Evolutionary conservation across 2,113 vertebrate species (phyloP), one percentile per base, ranked within the genome.

Genomic region (Psettodes erumei): DNA sequence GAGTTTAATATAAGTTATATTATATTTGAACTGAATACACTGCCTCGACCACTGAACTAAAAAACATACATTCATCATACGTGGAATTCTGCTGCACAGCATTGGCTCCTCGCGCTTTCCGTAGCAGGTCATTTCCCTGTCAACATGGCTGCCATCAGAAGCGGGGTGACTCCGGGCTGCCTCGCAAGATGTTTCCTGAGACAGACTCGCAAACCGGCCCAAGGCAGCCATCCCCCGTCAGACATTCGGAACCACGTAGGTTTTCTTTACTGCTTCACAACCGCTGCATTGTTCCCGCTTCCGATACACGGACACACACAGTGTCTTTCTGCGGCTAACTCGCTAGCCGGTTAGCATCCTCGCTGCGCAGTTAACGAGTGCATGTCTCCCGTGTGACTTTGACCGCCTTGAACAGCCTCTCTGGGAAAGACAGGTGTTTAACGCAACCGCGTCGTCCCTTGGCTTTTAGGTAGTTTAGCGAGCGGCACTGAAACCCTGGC

Each of bases 61-160:
- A n/a, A n/a, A n/a, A n/a, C n/a, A n/a, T n/a, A n/a, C n/a, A n/a
- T n/a, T n/a, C n/a, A n/a, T n/a, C n/a, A n/a, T n/a, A n/a, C n/a
- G n/a, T n/a, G n/a, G n/a, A 55, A 53, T 1, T 5, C 1, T 13
- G 40, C n/a, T 25, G 27, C 5, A 0, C 11, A 4, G 21, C 55
- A 19, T 25, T 90, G 89, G 60, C 81, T 64, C 12, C 40, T 35
- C 1, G 0, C 47, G 5, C 71, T 68, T 79, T 16, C 94, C 93
- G 89, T 94, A 88, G 55, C 0, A 12, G 9, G 7, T 19, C 42
- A 15, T 9, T 21, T 59, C n/a, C 0, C 9, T 47, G 19, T 2
- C 15, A 92, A 83, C n/a, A 95, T 95, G 94, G 93, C 94, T 28
- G 93, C 94, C 86, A 38, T 94, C 83, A 88, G 89, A 75, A 89